Evolutionary conservation across 2,888 invertebrate genomes (phyloP), one percentile per base, ranked within the genome.

Genomic region (Andrena flavipes): DNA sequence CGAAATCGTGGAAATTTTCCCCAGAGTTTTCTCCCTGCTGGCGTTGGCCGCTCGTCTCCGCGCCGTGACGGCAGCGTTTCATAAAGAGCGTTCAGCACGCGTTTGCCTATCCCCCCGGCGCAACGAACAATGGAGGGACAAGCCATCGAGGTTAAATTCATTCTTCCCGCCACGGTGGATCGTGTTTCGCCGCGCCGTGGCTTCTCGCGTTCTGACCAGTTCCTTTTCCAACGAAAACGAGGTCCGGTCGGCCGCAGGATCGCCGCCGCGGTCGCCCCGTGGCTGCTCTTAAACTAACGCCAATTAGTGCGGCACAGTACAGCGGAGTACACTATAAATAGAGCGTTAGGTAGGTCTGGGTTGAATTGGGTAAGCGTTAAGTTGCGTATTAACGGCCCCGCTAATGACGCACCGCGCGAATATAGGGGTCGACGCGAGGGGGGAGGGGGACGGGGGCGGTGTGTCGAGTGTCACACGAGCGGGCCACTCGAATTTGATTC

Each of bases 271-370:
- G 63, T 65, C 76, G 79, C 79, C 67, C 56, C 71, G 65, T 54
- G 54, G 59, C 13, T 75, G 78, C 76, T 87, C 84, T 86, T 87
- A 80, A 87, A 86, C 76, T 85, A 87, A 87, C 87, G 87, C 71
- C 87, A 87, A 87, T 87, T 87, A 87, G 84, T 77, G 69, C 72
- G 62, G 78, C 64, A 54, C 80, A 71, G 76, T 65, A 85, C 63
- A 60, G 74, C 78, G 62, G 62, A 74, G 74, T 73, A 72, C 23
- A 48, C 80, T 87, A 87, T 87, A 87, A 87, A 87, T 87, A 87
- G 86, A 69, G 67, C 64, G 71, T 87, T 85, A 87, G 87, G 76
- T 87, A 87, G 87, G 85, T 87, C 87, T 87, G 85, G 86, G 80
- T 87, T 86, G 87, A 87, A 87, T 86, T 86, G 78, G 82, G 84